phyloP scores from a whole-genome alignment of 2,888 invertebrate species.

The Eremobia ochroleuca region DNA sequence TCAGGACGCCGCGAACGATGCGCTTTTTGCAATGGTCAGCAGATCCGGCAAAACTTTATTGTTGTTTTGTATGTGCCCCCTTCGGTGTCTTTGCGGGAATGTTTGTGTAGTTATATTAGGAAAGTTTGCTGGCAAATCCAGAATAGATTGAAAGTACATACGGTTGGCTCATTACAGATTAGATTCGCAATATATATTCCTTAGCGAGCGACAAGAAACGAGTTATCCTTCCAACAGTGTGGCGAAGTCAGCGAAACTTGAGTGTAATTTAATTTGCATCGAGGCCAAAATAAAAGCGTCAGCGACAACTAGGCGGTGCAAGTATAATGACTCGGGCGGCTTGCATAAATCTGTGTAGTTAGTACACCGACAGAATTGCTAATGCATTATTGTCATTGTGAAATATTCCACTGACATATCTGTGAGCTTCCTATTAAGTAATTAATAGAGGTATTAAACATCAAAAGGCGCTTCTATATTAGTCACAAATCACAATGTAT shows the following conservation, averaged over 20 bases:
- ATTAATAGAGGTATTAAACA: constrained; percentile 47
- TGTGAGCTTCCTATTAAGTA: constrained; percentile 25
- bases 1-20: constrained; percentile 81
- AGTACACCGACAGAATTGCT: constrained; percentile 62
- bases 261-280: constrained; percentile 88
- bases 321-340: constrained; percentile 71
- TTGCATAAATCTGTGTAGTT: constrained; percentile 73
- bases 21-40: constrained; percentile 86
- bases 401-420: constrained; percentile 48
- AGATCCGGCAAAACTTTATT: constrained; percentile 84
- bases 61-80: constrained; percentile 77
- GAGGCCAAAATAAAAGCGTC: constrained; percentile 81
- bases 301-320: constrained; percentile 74
- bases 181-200: constrained; percentile 64
- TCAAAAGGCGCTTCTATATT: constrained; percentile 49
- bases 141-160: constrained; percentile 52
- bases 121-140: constrained; percentile 67
- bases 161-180: constrained; percentile 65
- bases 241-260: constrained; percentile 85
- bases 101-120: constrained; percentile 76
- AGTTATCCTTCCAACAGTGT: constrained; percentile 80
- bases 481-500: constrained; percentile 28
- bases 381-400: constrained; percentile 66
- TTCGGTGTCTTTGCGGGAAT: constrained; percentile 79
- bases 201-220: constrained; percentile 75